A percentile compares a stretch with the other conserved stretches of the same genome.
Evolutionary conservation across 2,888 invertebrate genomes (phyloP).

Genomic region (Polymixis lichenea): DNA sequence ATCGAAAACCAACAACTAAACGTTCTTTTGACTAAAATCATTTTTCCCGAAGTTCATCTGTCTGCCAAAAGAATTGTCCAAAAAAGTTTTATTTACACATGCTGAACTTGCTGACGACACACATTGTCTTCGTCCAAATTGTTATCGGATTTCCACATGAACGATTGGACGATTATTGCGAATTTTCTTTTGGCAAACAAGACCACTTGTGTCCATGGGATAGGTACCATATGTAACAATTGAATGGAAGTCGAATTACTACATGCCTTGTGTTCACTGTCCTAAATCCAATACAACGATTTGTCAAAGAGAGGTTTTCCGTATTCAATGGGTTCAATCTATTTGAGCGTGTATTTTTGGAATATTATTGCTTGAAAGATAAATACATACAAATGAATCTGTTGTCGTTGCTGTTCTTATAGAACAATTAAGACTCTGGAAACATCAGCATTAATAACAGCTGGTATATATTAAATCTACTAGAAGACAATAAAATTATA

Average conservation of each 20-base stretch:
- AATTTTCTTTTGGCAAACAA: conserved; percentile 57
- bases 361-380: conserved; percentile 1
- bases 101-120: conserved; percentile 27
- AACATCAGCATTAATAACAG: neutral
- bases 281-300: conserved; percentile 39
- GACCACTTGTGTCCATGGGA: conserved; percentile 15
- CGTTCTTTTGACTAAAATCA: conserved; percentile 10
- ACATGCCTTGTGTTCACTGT: conserved; percentile 40
- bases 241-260: conserved; percentile 53
- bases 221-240: conserved; percentile 47
- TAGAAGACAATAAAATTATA: neutral
- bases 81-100: conserved; percentile 45
- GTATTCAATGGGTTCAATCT: conserved; percentile 17
- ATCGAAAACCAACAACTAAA: neutral
- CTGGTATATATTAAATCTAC: neutral
- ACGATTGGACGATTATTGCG: conserved; percentile 54
- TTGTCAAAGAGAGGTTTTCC: conserved; percentile 22
- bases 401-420: neutral
- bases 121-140: conserved; percentile 45
- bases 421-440: neutral
- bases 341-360: conserved; percentile 16
- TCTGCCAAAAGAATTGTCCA: conserved; percentile 23
- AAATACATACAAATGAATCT: neutral
- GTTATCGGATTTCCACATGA: conserved; percentile 57
- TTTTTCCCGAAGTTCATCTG: conserved; percentile 27